phyloP scores from a whole-genome alignment of 2,888 invertebrate genomes.

The Apamea epomidion region DNA sequence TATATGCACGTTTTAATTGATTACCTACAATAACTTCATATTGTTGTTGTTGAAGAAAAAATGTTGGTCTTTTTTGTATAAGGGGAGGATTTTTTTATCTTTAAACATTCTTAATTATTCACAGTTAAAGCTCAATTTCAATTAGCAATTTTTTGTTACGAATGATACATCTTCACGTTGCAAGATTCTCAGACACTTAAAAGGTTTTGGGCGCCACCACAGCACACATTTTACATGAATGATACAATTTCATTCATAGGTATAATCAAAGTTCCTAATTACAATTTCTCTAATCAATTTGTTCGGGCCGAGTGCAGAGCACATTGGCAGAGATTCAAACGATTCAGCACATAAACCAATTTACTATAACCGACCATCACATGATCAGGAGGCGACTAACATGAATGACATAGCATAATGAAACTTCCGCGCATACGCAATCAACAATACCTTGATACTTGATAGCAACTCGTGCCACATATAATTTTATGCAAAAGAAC shows the following conservation, averaged over 20 bases:
- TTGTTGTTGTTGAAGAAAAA: not conserved
- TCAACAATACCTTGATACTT: slow-evolving; percentile 75
- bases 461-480: slow-evolving; percentile 71
- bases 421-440: slow-evolving; percentile 76
- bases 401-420: slow-evolving; percentile 78
- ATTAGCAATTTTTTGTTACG: not conserved
- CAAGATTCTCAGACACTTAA: not conserved
- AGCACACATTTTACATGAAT: slow-evolving; percentile 42
- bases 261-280: slow-evolving; percentile 51
- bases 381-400: slow-evolving; percentile 62
- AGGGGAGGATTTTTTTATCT: not conserved
- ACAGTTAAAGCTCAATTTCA: not conserved
- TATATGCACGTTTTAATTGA: slow-evolving; percentile 15
- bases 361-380: slow-evolving; percentile 59
- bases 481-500: slow-evolving; percentile 70
- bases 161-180: not conserved
- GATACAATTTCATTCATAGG: slow-evolving; percentile 55
- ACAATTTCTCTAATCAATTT: slow-evolving; percentile 61
- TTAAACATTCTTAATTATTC: not conserved
- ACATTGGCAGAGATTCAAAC: slow-evolving; percentile 68
- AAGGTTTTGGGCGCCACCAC: not conserved
- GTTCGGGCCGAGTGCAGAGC: slow-evolving; percentile 51
- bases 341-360: slow-evolving; percentile 61
- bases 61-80: not conserved
- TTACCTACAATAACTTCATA: slow-evolving; percentile 12